Evolutionary conservation across 1,140 invertebrate genomes (phyloP).

Genomic region (Cotesia typhae): DNA sequence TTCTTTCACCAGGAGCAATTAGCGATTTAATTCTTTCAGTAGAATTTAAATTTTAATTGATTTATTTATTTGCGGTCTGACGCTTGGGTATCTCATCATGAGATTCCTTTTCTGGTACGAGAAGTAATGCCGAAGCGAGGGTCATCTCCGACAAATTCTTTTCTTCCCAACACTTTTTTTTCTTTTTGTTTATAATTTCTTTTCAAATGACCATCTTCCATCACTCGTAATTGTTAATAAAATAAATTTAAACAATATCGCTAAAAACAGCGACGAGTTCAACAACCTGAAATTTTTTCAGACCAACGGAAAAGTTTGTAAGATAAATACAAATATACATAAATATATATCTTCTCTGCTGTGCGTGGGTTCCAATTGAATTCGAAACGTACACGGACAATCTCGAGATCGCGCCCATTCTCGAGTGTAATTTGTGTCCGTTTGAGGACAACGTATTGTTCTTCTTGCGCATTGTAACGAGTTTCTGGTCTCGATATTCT

Average conservation of each 20-base stretch:
- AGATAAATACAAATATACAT: not conserved
- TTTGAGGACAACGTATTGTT: conserved; percentile 45
- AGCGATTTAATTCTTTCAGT: conserved; percentile 54
- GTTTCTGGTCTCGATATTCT: conserved; percentile 16
- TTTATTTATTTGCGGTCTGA: conserved; percentile 53
- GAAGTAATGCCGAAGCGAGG: conserved; percentile 53
- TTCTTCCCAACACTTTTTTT: not conserved
- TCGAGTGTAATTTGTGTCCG: conserved; percentile 45
- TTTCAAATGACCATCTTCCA: no score
- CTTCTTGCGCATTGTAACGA: conserved; percentile 44
- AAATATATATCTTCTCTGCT: not conserved
- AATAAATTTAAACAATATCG: not conserved
- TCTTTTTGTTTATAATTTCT: not conserved
- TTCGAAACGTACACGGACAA: conserved; percentile 35
- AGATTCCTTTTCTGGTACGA: conserved; percentile 55
- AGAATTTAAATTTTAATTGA: conserved; percentile 64
- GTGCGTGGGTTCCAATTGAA: conserved; percentile 22
- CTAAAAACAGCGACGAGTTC: not conserved
- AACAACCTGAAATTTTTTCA: not conserved
- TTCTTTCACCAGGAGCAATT: conserved; percentile 53
- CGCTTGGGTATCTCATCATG: conserved; percentile 44
- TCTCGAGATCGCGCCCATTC: conserved; percentile 24
- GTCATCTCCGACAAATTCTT: conserved; percentile 18
- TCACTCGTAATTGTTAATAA: no score
- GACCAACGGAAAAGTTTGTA: not conserved